Evolutionary conservation across 1,140 invertebrate species (phyloP), one percentile per base, ranked within the genome.

Genomic region (Apis florea): DNA sequence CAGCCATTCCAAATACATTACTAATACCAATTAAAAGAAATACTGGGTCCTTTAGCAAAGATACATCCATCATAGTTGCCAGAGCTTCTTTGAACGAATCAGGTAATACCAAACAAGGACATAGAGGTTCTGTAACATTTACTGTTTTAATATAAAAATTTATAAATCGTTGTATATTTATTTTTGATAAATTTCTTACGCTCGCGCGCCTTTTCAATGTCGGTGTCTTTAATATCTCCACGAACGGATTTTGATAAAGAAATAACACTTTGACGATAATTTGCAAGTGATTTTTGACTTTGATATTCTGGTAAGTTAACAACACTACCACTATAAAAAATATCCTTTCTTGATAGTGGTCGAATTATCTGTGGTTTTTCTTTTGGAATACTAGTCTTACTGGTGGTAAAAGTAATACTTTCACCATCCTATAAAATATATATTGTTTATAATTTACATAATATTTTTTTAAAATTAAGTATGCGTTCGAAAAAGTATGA

Each of bases 271-370:
- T 97, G 96, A 58, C 97, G 95, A 90, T 98, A 98, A 82, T 96
- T 97, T 54, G 96, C 95, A n/a, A 99, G 94, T 13, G 98, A 98
- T 87, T 98, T 98, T 92, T 98, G 98, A 76, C 97, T 97, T 90
- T 98, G 97, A 93, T 97, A 99, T 93, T 99, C 97, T 0, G 97
- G 97, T 71, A 99, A 94, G 94, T 99, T 97, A 51, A 97, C 94
- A 12, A 99, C 96, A 49, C 97, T 98, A 47, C 99, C 98, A 19
- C 98, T 98, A 94, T 99, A 99, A 94, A 99, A 99, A 85, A 99
- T 99, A 93, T 99, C 99, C 93, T 99, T 99, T 64, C 98, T 95
- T 11, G 98, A 99, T 92, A 99, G 93, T 4, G 99, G 99, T 24
- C 98, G 95, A 24, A 98, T 96, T 93, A 98, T 97, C 82, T 95